These are phyloP conservation scores for Drosophila mercatorum DNA, from an alignment of 2,888 invertebrate genomes.

Conservation along the genomic window DNA sequence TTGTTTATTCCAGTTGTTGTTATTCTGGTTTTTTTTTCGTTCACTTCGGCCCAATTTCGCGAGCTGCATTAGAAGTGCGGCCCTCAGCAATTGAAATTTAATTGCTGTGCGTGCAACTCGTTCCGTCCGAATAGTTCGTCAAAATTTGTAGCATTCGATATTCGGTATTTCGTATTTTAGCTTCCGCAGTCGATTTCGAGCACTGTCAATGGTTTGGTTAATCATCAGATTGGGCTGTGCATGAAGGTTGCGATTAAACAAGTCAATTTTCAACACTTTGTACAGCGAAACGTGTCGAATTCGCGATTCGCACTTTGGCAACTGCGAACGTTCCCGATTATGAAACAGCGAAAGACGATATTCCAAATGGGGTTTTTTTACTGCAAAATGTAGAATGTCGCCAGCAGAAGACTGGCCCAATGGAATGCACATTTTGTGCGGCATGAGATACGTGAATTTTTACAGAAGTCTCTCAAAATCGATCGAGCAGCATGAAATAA, in stretches of 20 bases:
- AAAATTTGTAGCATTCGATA: slow-evolving; percentile 5
- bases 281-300: slow-evolving; percentile 40
- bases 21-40: not conserved
- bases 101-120: slow-evolving; percentile 33
- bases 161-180: slow-evolving; percentile 1
- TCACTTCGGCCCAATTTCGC: slow-evolving; percentile 8
- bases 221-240: slow-evolving; percentile 25
- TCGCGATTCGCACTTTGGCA: not conserved
- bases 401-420: not conserved
- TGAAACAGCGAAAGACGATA: slow-evolving; percentile 8
- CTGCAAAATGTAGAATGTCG: not conserved
- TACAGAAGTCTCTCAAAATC: not conserved
- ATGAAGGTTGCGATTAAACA: slow-evolving; percentile 13
- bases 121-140: slow-evolving; percentile 19
- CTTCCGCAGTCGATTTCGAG: slow-evolving; percentile 32
- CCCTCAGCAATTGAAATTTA: slow-evolving; percentile 27
- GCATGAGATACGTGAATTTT: slow-evolving; percentile 1
- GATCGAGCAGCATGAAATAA: not conserved
- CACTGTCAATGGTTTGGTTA: slow-evolving; percentile 16
- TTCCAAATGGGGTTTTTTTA: not conserved
- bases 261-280: slow-evolving; percentile 4
- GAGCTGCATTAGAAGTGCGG: slow-evolving; percentile 21
- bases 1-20: not conserved
- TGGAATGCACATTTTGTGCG: slow-evolving; percentile 2
- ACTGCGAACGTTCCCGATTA: slow-evolving; percentile 14